Evolutionary conservation across 2,888 invertebrate genomes (phyloP).

Genomic region (Pristionchus fissidentatus): DNA sequence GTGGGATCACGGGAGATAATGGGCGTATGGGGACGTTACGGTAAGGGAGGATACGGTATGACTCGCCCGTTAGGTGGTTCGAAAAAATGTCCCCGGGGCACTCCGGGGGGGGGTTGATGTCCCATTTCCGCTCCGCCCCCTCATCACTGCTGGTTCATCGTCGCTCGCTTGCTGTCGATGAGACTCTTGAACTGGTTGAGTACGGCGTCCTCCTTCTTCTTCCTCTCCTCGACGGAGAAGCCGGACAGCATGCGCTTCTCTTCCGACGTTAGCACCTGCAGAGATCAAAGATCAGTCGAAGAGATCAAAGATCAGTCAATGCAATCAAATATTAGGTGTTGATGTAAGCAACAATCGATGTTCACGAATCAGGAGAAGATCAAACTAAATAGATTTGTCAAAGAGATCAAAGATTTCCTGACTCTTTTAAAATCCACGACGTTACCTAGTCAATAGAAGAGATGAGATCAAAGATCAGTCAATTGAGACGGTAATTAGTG

Average conservation of each 20-base stretch:
- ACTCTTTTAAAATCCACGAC: too few relatives aligned
- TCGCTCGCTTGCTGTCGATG: conserved; percentile 78
- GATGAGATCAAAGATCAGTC: not conserved
- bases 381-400: not conserved
- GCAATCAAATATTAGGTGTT: not conserved
- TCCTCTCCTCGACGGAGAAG: conserved; percentile 97
- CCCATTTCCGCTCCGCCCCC: not conserved
- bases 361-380: not conserved
- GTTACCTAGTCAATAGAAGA: not conserved
- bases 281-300: not conserved
- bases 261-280: conserved; percentile 83
- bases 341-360: not conserved
- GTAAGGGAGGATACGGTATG: not conserved
- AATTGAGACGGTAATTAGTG: too few relatives aligned
- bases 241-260: conserved; percentile 97
- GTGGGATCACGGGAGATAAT: too few relatives aligned
- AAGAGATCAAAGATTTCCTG: too few relatives aligned
- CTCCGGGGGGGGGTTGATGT: not conserved
- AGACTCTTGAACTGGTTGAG: conserved; percentile 93
- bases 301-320: not conserved
- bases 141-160: conserved; percentile 25
- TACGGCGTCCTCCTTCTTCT: conserved; percentile 94
- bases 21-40: too few relatives aligned
- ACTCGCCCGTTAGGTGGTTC: not conserved
- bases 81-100: not conserved